These are phyloP conservation scores for Steinernema scapterisci DNA, from an alignment of 2,888 invertebrate genomes.

Conservation along the genomic window DNA sequence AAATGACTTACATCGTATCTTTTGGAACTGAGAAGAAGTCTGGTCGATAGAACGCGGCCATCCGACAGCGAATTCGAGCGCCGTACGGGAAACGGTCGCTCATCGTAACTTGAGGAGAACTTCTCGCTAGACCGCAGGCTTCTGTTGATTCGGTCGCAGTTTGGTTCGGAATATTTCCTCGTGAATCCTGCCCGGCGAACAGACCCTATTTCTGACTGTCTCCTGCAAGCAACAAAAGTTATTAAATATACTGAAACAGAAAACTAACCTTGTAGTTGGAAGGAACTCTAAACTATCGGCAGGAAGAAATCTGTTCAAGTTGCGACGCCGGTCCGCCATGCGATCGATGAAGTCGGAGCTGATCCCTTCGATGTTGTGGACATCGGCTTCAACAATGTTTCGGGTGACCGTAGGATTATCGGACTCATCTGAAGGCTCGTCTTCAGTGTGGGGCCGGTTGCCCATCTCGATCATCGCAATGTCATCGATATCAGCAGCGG, in stretches of 20 bases:
- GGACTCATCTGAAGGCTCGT: slow-evolving; percentile 12
- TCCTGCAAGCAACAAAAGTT: background rate
- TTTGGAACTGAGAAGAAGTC: slow-evolving; percentile 15
- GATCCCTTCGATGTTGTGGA: slow-evolving; percentile 22
- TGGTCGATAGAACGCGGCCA: slow-evolving; percentile 11
- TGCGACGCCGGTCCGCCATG: slow-evolving; percentile 5
- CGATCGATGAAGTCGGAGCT: slow-evolving; percentile 19
- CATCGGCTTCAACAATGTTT: slow-evolving; percentile 19
- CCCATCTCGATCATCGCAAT: slow-evolving; percentile 26
- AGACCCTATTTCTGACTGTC: slow-evolving; percentile 25
- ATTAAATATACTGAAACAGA: background rate
- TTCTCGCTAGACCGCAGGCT: background rate
- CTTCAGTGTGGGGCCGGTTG: background rate
- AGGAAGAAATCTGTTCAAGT: slow-evolving; percentile 36
- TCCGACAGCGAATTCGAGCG: slow-evolving; percentile 28
- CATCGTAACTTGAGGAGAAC: slow-evolving; percentile 19
- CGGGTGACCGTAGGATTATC: slow-evolving; percentile 19
- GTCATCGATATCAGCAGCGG: slow-evolving; percentile 14
- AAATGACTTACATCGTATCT: slow-evolving; percentile 10
- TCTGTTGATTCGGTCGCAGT: slow-evolving; percentile 32
- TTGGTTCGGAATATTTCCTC: slow-evolving; percentile 39
- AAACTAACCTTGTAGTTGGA: slow-evolving; percentile 32
- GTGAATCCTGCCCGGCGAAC: background rate
- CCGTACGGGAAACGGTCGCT: slow-evolving; percentile 15
- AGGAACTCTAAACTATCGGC: slow-evolving; percentile 49